Evolutionary conservation across 2,113 vertebrate species (phyloP).

Genomic region (Hoplias malabaricus): DNA sequence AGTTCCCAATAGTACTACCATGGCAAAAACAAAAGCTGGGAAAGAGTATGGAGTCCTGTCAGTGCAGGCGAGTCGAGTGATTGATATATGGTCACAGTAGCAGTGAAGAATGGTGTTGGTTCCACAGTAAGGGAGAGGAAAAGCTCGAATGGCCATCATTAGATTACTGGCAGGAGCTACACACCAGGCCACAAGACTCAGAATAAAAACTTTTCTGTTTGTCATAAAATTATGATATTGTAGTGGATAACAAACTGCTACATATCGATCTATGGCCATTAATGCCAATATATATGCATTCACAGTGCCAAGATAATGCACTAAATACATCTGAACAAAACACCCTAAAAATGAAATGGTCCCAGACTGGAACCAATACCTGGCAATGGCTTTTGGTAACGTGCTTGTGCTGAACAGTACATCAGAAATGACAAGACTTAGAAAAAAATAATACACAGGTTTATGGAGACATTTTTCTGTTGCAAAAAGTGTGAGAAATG

Average conservation of each 20-base stretch:
- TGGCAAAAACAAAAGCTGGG: slow-evolving; percentile 53
- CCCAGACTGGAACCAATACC: slow-evolving; percentile 51
- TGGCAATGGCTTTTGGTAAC: slow-evolving; percentile 62
- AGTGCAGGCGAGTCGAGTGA: slow-evolving; percentile 60
- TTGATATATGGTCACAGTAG: slow-evolving; percentile 65
- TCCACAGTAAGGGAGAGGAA: slow-evolving; percentile 64
- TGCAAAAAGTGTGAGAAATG: slow-evolving; percentile 40
- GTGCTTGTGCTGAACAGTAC: slow-evolving; percentile 53
- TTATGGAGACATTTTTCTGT: slow-evolving; percentile 56
- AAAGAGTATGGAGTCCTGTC: slow-evolving; percentile 49
- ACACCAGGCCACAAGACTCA: slow-evolving; percentile 55
- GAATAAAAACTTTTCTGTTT: slow-evolving; percentile 52
- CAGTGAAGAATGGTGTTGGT: slow-evolving; percentile 62
- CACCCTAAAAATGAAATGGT: slow-evolving; percentile 52
- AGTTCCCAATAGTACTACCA: slow-evolving; percentile 52
- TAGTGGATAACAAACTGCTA: slow-evolving; percentile 64
- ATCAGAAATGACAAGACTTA: slow-evolving; percentile 62
- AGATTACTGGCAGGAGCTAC: not conserved
- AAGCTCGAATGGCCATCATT: slow-evolving; percentile 51
- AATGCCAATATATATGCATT: slow-evolving; percentile 53
- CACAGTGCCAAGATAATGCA: slow-evolving; percentile 59
- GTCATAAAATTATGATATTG: slow-evolving; percentile 53
- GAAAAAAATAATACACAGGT: slow-evolving; percentile 62
- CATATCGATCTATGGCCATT: slow-evolving; percentile 67
- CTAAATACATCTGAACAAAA: slow-evolving; percentile 58